These are phyloP conservation scores for Donacobius atricapilla DNA, from an alignment of 2,113 vertebrate species.

Conservation along the genomic window DNA sequence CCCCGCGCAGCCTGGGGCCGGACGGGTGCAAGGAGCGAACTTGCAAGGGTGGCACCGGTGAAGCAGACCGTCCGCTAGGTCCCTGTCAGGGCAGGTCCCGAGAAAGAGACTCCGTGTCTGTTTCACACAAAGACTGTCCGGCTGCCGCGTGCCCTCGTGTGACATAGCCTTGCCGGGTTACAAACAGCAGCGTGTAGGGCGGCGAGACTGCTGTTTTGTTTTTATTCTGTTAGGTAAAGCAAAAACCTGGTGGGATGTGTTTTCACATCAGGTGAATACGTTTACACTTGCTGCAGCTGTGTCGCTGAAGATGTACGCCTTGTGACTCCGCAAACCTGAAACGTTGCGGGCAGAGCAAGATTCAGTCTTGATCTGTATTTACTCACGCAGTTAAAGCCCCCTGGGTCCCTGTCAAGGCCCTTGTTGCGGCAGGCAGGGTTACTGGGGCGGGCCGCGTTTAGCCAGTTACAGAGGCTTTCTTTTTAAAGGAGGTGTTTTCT, in stretches of 20 bases:
- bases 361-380: not conserved
- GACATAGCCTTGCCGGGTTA: not conserved
- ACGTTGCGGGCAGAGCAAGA: not conserved
- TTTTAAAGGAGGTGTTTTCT: not conserved
- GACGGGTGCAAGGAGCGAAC: accelerated
- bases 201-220: not conserved
- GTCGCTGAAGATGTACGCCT: not conserved
- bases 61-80: accelerated
- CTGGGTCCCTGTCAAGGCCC: not conserved
- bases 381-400: not conserved
- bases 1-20: accelerated
- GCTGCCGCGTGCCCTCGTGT: not conserved
- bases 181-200: accelerated
- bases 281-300: not conserved
- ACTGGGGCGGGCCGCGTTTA: accelerated
- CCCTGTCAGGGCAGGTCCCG: not conserved
- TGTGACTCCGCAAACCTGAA: too few species aligned
- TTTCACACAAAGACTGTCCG: not conserved
- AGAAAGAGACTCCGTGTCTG: too few species aligned
- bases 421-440: not conserved
- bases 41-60: accelerated
- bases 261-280: accelerated
- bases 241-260: not conserved
- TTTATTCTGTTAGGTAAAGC: not conserved
- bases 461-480: not conserved